These are phyloP conservation scores for Fukomys damarensis DNA, from an alignment of 2,113 vertebrate genomes.

Conservation along the genomic window DNA sequence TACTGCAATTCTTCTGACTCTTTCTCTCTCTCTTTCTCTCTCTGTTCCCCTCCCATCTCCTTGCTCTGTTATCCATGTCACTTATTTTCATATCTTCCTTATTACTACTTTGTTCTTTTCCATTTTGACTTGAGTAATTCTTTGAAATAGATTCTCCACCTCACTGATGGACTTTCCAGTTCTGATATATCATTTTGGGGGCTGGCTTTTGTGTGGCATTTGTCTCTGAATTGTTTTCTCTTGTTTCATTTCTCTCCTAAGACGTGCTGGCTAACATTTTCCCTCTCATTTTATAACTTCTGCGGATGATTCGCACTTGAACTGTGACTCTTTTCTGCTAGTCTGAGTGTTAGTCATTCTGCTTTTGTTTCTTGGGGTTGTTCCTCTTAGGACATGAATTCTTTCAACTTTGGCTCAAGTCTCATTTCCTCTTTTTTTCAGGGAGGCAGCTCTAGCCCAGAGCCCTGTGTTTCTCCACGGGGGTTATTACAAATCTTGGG, in stretches of 20 bases:
- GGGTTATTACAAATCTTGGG: background rate
- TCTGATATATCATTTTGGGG: background rate
- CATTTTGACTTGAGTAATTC: constrained; percentile 12
- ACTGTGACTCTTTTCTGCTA: background rate
- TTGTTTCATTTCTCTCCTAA: constrained; percentile 6
- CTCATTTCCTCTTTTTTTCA: background rate
- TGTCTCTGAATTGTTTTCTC: constrained; percentile 23
- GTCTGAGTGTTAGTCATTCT: background rate
- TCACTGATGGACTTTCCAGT: background rate
- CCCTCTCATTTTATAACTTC: background rate
- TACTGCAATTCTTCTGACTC: background rate
- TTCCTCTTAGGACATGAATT: background rate
- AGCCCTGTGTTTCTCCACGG: background rate
- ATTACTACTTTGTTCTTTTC: background rate
- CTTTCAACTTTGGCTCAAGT: background rate
- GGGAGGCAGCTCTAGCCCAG: background rate
- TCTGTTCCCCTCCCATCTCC: background rate
- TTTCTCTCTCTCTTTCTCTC: background rate
- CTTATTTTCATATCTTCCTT: background rate
- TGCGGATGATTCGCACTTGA: background rate
- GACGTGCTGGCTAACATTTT: background rate
- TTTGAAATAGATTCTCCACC: background rate
- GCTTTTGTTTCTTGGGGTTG: background rate
- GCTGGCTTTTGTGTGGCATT: background rate
- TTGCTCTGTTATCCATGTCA: background rate